These are phyloP conservation scores for Plecotus auritus DNA, from an alignment of 2,113 vertebrate species.

Conservation along the genomic window DNA sequence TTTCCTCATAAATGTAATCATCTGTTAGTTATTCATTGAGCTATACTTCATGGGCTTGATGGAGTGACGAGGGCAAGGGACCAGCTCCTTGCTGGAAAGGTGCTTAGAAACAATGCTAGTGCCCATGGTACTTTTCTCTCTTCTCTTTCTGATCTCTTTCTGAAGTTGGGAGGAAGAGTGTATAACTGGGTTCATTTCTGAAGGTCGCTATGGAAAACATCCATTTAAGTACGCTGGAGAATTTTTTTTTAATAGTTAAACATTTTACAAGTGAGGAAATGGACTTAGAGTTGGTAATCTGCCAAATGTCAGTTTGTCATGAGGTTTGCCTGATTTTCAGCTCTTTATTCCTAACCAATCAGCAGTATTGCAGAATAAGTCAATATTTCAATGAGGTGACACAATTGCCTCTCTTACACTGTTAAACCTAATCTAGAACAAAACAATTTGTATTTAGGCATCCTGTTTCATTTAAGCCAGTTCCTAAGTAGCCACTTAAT, in stretches of 20 bases:
- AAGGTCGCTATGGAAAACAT: slow-evolving; percentile 55
- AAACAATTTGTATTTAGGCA: background rate
- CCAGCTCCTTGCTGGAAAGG: slow-evolving; percentile 73
- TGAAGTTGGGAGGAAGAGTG: background rate
- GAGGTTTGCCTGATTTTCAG: background rate
- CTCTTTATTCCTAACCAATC: background rate
- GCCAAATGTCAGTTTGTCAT: background rate
- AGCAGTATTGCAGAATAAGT: background rate
- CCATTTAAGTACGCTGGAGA: background rate
- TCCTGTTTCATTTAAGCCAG: background rate
- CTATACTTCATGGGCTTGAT: slow-evolving; percentile 78
- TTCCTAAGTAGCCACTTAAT: background rate
- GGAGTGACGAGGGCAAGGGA: slow-evolving; percentile 72
- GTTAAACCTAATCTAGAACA: slow-evolving; percentile 9
- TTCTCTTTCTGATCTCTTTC: background rate
- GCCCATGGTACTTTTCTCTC: background rate
- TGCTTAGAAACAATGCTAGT: slow-evolving; percentile 67
- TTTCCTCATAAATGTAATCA: slow-evolving; percentile 87
- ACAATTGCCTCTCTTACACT: background rate
- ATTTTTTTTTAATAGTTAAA: background rate
- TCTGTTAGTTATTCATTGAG: slow-evolving; percentile 87
- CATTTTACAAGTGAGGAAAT: background rate
- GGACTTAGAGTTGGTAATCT: background rate
- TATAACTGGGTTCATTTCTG: slow-evolving; percentile 54
- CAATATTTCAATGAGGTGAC: background rate